Base-by-base conservation (phyloP, 2,797 vertebrate species). In the Zonotrichia albicollis region DNA sequence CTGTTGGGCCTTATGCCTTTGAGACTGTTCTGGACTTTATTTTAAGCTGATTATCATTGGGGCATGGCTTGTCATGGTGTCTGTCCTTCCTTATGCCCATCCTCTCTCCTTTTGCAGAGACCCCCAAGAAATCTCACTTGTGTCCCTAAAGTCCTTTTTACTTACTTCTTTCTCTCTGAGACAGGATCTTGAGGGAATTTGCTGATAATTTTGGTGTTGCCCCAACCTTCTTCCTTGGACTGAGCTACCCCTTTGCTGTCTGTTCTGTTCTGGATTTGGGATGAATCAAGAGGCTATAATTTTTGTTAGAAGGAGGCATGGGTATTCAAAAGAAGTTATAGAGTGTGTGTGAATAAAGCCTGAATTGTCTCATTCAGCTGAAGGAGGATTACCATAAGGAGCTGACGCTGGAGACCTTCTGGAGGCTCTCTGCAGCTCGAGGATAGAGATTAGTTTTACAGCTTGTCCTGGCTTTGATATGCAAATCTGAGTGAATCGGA, bases 201-300 rank as follows among this genome's bases (percentile, higher is more conserved):
- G 42, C 38, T 87, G 29, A 62, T 90, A 36, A 15, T 75, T 87
- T 92, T 61, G 66, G 38, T 4, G 3, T 76, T 81, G 36, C 23
- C 22, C 14, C 60, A 74, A 27, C 6, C 25, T 0, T 0, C 10
- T 78, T 16, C n/a, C 0, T 0, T 22, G 21, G 61, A 43, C 32
- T 45, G 54, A 73, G 48, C 71, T 91, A 42, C 16, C 34, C 36
- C 6, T 5, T 66, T 87, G 68, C 57, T 6, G 1, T 46, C 21
- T 40, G 36, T 32, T 79, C 40, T 57, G 45, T 50, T 70, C 42
- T 53, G 61, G 29, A 42, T n/a, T 40, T 11, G 5, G 16, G 6
- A 18, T 60, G 38, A 43, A 66, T 23, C 0, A 0, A 32, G n/a
- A 60, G 17, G 21, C 18, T 95, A 2, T 95, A 95, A 93, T 94